Percentiles rank a stretch among this genome's conserved stretches.
phyloP scores from a whole-genome alignment of 2,113 vertebrate species.

The Megatriorchis doriae region DNA sequence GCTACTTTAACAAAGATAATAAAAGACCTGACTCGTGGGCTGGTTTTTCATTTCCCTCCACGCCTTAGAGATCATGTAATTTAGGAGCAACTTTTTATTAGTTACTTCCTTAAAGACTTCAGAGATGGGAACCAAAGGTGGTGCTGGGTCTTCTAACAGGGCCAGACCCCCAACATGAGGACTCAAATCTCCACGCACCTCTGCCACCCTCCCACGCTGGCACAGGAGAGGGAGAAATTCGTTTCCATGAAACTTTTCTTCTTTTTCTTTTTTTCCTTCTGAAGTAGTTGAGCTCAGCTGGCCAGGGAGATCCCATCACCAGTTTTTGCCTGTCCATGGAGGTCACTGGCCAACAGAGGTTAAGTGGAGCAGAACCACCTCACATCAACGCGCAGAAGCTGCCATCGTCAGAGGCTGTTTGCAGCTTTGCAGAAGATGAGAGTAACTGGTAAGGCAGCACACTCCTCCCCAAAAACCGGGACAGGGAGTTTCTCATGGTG shows the following conservation, averaged over 20 bases:
- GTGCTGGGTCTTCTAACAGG: background rate
- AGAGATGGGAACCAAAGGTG: background rate
- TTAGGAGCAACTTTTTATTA: background rate
- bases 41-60: background rate
- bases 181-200: background rate
- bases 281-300: background rate
- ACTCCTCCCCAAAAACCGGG: background rate
- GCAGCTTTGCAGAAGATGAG: background rate
- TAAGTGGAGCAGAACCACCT: background rate
- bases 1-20: background rate
- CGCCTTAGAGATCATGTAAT: background rate
- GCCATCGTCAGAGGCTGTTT: background rate
- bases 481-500: background rate
- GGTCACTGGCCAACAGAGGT: background rate
- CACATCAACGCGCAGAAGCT: accelerated
- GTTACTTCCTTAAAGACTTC: background rate
- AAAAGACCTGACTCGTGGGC: accelerated
- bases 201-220: background rate
- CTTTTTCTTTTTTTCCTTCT: too few relatives aligned
- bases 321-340: background rate
- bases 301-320: background rate
- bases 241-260: accelerated
- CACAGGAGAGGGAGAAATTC: background rate
- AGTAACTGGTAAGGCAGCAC: background rate
- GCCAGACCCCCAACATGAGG: accelerated